phyloP scores from a whole-genome alignment of 2,113 vertebrate species.

The Vulpes vulpes region DNA sequence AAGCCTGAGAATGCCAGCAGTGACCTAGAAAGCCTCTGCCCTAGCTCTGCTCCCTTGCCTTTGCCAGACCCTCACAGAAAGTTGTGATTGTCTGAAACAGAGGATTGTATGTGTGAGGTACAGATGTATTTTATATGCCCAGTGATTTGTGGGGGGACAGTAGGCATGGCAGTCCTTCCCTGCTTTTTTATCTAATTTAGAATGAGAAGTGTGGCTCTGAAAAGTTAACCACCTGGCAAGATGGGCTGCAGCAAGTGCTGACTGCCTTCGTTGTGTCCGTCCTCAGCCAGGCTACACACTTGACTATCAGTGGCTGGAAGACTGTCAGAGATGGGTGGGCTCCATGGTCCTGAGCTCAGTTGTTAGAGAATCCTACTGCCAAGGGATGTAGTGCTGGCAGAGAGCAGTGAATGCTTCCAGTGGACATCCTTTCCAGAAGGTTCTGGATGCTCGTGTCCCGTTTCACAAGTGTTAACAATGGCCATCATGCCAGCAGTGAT shows the following conservation, averaged over 20 bases:
- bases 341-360: neutral
- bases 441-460: fast-evolving
- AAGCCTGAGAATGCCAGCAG: fast-evolving
- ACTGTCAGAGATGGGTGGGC: neutral
- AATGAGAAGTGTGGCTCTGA: neutral
- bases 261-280: neutral
- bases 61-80: neutral
- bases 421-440: fast-evolving
- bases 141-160: neutral
- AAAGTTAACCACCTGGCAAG: fast-evolving
- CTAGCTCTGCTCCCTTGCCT: neutral
- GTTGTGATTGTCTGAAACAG: neutral
- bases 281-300: neutral
- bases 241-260: neutral
- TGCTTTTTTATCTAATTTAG: neutral
- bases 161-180: fast-evolving
- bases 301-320: neutral
- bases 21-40: neutral
- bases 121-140: fast-evolving
- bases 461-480: fast-evolving
- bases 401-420: fast-evolving
- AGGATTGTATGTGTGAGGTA: neutral
- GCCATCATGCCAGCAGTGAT: fast-evolving
- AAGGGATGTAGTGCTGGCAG: neutral
- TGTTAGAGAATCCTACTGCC: neutral